Conservation (phyloP, 2,113 vertebrate species). For the Origma solitaria region DNA sequence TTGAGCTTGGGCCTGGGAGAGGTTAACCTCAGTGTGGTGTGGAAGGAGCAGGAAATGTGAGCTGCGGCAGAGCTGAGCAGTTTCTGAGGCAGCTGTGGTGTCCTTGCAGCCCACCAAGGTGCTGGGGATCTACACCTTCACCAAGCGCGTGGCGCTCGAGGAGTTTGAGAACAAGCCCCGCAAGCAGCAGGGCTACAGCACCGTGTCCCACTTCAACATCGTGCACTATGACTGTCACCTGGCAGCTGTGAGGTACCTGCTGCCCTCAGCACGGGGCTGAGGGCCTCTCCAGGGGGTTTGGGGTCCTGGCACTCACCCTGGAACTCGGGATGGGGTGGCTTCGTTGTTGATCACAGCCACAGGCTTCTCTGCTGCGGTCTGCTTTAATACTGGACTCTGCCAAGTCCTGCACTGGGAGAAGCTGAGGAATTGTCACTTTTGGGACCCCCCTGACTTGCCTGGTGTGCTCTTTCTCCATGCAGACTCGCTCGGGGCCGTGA, state of each 20-base stretch:
- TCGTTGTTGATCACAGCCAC: neutral
- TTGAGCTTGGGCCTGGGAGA: neutral
- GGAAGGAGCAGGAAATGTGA: neutral
- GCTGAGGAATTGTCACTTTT: neutral
- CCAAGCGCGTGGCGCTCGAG: conserved; percentile 93
- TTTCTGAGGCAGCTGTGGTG: neutral
- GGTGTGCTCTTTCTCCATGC: neutral
- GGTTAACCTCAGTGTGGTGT: too few relatives aligned
- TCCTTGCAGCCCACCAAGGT: conserved; percentile 89
- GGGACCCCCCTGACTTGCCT: neutral
- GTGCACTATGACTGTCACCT: conserved; percentile 98
- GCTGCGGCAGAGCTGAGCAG: neutral
- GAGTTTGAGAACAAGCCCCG: conserved; percentile 96
- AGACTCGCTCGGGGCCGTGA: conserved; percentile 94
- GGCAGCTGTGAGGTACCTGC: conserved; percentile 88
- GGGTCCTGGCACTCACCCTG: neutral
- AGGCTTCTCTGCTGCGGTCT: neutral
- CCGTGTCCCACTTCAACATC: conserved; percentile 99
- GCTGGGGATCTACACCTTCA: conserved; percentile 97
- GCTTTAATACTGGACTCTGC: neutral
- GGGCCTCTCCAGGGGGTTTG: neutral
- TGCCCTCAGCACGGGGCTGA: rapidly evolving
- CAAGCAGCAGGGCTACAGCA: conserved; percentile 98
- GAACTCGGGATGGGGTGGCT: neutral
- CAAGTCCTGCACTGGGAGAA: neutral